Evolutionary conservation across 2,888 invertebrate species (phyloP), one percentile per base, ranked within the genome.

Genomic region (Neuroscelio doddi): DNA sequence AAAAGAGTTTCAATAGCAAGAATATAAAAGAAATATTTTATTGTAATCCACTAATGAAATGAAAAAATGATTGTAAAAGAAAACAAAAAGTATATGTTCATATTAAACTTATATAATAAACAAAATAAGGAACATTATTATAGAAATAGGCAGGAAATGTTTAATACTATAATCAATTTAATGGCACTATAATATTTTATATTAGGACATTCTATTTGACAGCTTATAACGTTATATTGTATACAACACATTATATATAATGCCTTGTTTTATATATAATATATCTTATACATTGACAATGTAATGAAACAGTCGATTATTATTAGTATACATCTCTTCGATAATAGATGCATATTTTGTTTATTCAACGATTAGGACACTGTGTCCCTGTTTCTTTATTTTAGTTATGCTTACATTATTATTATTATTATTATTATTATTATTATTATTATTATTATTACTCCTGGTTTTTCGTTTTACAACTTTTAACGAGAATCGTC

Each of bases 131-230:
- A n/a, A 21, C 5, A 21, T 21, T 3, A 21, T 5, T 21, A 5
- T 21, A 21, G 5, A 21, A 21, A 21, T 5, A 21, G 21, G 21
- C 21, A 21, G 5, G 21, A 21, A 52, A 41, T 42, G 27, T 38
- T 69, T 65, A 73, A 73, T 61, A 76, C 68, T 53, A 68, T 62
- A 69, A 71, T 74, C 49, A 74, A 69, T 75, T 79, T 77, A 77
- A 80, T 82, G 78, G 80, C 78, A 79, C 80, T 82, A 81, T 81
- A 74, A 77, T 80, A 78, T 78, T 77, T 77, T 76, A 79, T 82
- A 75, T 77, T 77, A 79, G 78, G 80, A 81, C 80, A 82, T 78
- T 76, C 80, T 81, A 82, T 79, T 76, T 75, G 80, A 82, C 79
- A 82, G 77, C 78, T 82, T 82, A 80, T 77, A 78, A 71, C 75